Evolutionary conservation across 2,888 invertebrate species (phyloP).

Genomic region (Clanis bilineata): DNA sequence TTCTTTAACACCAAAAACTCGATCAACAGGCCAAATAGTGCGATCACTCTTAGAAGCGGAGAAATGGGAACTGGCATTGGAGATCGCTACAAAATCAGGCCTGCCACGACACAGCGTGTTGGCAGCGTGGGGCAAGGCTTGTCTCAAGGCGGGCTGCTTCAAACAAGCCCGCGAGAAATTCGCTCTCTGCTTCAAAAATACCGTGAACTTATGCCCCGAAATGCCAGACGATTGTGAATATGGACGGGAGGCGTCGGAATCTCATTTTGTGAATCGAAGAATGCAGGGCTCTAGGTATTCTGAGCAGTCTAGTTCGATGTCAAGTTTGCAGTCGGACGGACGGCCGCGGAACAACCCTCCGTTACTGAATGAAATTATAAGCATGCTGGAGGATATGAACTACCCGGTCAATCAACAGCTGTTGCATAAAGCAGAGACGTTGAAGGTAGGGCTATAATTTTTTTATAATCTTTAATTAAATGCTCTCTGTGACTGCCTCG

Average conservation of each 20-base stretch:
- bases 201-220: conserved; percentile 57
- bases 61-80: conserved; percentile 91
- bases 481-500: too few species aligned
- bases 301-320: conserved; percentile 57
- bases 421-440: conserved; percentile 69
- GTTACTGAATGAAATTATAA: conserved; percentile 86
- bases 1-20: neutral
- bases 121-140: conserved; percentile 94
- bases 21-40: conserved; percentile 81
- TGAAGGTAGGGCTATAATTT: conserved; percentile 52
- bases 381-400: conserved; percentile 85
- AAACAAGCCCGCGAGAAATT: conserved; percentile 90
- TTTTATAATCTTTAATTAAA: neutral
- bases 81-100: conserved; percentile 94
- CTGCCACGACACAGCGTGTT: conserved; percentile 90
- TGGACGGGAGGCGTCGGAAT: conserved; percentile 65
- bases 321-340: conserved; percentile 62
- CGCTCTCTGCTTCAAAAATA: conserved; percentile 69
- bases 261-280: conserved; percentile 54
- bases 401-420: conserved; percentile 77
- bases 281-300: conserved; percentile 51
- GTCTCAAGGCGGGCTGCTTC: conserved; percentile 90
- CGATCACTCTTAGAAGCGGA: conserved; percentile 91
- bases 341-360: conserved; percentile 85
- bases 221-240: conserved; percentile 65